Percentiles rank a stretch among this genome's conserved stretches.
Conservation (phyloP, 1,140 invertebrate species). For the Yoshiicerus persimilis region DNA sequence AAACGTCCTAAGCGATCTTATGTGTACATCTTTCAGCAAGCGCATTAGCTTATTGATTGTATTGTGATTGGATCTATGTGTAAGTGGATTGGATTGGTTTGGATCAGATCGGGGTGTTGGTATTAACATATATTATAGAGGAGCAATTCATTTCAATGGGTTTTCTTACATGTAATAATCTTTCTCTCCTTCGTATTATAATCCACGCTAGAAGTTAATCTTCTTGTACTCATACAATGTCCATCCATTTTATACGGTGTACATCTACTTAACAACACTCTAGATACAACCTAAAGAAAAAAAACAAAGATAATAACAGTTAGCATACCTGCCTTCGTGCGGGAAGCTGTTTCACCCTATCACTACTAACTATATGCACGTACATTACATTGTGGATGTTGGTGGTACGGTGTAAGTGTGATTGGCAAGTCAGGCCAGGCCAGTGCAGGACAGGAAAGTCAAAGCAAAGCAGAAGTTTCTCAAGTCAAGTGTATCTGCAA, state of each 20-base stretch:
- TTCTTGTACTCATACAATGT: neutral
- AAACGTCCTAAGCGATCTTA: neutral
- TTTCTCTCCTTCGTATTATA: neutral
- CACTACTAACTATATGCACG: no score
- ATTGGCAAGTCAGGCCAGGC: neutral
- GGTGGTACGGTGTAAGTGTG: neutral
- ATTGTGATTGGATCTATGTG: slow-evolving; percentile 7
- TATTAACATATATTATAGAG: slow-evolving; percentile 12
- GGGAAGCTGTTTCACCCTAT: no score
- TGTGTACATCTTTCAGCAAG: neutral
- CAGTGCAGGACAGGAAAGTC: neutral
- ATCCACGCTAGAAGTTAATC: neutral
- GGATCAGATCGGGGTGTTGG: slow-evolving; percentile 9
- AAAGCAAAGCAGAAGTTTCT: neutral
- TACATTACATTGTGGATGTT: neutral
- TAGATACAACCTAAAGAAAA: neutral
- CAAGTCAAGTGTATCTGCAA: neutral
- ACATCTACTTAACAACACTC: neutral
- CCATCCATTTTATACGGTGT: neutral
- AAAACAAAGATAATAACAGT: neutral
- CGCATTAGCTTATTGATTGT: slow-evolving; percentile 17
- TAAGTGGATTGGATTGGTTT: neutral
- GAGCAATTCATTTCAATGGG: slow-evolving; percentile 6
- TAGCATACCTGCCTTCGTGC: neutral
- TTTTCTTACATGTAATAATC: neutral